A percentile compares a stretch with the other conserved stretches of the same genome.
Evolutionary conservation across 1,140 invertebrate genomes (phyloP).

Genomic region (Aphelenchoides fujianensis): DNA sequence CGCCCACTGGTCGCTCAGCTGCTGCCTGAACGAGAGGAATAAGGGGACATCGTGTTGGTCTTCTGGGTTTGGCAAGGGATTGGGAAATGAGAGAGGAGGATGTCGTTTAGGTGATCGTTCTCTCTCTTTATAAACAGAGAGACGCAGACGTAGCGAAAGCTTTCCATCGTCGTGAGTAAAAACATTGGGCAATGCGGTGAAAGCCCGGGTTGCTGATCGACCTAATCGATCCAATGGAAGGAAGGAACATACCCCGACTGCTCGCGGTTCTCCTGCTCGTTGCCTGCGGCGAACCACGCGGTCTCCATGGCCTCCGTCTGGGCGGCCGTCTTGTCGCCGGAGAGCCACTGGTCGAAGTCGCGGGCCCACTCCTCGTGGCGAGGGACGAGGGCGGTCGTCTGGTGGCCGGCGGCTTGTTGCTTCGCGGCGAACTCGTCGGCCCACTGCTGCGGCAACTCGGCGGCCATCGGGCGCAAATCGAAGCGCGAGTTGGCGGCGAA

Average conservation of each 20-base stretch:
- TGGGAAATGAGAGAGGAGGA: too few species aligned
- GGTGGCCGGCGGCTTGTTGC: neutral
- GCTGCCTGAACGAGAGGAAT: slow-evolving; percentile 64
- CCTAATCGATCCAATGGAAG: too few species aligned
- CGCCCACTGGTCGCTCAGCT: slow-evolving; percentile 23
- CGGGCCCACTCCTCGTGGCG: slow-evolving; percentile 18
- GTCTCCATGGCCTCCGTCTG: slow-evolving; percentile 8
- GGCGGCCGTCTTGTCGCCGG: neutral
- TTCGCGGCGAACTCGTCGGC: slow-evolving; percentile 16
- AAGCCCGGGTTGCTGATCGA: too few species aligned
- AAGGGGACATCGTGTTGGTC: slow-evolving; percentile 66
- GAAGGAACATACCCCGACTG: too few species aligned
- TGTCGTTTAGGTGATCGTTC: too few species aligned
- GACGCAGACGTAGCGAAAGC: too few species aligned
- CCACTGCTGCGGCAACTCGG: slow-evolving; percentile 14
- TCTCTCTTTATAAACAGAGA: too few species aligned
- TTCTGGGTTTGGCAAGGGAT: too few species aligned
- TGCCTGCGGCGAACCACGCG: neutral
- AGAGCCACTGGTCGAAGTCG: slow-evolving; percentile 5
- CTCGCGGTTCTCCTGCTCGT: neutral
- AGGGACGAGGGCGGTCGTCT: too few species aligned
- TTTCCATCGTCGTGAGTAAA: too few species aligned
- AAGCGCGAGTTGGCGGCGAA: slow-evolving; percentile 3
- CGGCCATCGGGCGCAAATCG: neutral
- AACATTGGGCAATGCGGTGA: too few species aligned